phyloP scores from a whole-genome alignment of 2,797 vertebrate species.

The Epinephelus malabaricus region DNA sequence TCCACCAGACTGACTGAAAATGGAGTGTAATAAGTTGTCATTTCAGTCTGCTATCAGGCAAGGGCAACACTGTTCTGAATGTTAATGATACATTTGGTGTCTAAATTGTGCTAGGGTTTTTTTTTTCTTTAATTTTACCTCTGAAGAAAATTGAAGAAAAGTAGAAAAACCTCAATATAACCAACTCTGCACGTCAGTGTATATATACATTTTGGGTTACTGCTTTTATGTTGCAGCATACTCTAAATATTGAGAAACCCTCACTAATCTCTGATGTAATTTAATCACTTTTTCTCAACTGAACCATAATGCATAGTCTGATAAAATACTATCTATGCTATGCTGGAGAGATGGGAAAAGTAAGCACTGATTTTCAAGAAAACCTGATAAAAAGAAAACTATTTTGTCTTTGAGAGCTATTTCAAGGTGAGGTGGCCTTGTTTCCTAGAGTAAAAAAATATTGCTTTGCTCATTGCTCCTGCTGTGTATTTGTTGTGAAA shows the following conservation, averaged over 20 bases:
- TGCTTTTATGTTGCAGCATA: neutral
- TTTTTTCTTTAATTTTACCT: no score
- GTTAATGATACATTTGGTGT: no score
- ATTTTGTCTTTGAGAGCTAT: neutral
- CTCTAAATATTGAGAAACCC: neutral
- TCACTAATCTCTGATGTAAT: neutral
- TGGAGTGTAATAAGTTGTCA: no score
- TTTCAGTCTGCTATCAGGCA: no score
- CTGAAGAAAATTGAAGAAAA: no score
- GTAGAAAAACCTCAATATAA: no score
- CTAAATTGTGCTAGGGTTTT: no score
- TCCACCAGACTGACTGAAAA: no score
- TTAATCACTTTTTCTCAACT: neutral
- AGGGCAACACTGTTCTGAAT: no score
- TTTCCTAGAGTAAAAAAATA: neutral
- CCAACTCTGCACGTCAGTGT: no score
- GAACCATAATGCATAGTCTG: neutral
- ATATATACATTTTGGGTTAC: no score
- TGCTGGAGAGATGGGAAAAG: neutral
- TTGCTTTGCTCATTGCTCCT: no score
- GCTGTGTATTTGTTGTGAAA: neutral
- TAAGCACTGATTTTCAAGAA: neutral
- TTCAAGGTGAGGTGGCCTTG: neutral
- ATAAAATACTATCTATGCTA: neutral
- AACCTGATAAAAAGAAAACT: neutral